A percentile compares a stretch with the other conserved stretches of the same genome.
Evolutionary conservation across 2,888 invertebrate species (phyloP).

Genomic region (Sarcophaga rosellei): DNA sequence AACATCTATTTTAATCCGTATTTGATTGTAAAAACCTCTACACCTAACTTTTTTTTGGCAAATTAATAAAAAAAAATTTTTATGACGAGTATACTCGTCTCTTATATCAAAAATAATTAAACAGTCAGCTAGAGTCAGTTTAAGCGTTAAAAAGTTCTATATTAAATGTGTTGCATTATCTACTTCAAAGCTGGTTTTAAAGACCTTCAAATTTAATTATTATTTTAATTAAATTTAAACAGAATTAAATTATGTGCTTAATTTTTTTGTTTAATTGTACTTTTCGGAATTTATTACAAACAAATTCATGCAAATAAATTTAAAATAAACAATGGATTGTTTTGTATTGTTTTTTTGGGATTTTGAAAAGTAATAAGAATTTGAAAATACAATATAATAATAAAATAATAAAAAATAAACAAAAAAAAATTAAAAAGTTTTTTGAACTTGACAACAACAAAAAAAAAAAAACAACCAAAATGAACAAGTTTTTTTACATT

Average conservation of each 20-base stretch:
- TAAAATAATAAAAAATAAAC: not conserved
- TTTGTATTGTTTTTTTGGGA: not conserved
- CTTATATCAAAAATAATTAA: too few relatives aligned
- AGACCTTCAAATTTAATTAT: too few relatives aligned
- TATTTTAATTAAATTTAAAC: too few relatives aligned
- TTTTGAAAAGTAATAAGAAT: slow-evolving; percentile 2
- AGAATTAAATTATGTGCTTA: slow-evolving; percentile 1
- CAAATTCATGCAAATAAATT: slow-evolving; percentile 51
- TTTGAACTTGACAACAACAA: slow-evolving; percentile 1
- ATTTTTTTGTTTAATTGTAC: slow-evolving; percentile 16
- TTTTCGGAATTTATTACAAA: slow-evolving; percentile 20
- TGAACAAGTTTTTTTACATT: slow-evolving; percentile 11
- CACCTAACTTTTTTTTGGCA: too few relatives aligned
- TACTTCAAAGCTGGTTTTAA: too few relatives aligned
- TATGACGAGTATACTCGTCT: too few relatives aligned
- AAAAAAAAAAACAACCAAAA: not conserved
- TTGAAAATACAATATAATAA: not conserved
- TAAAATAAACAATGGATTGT: slow-evolving; percentile 30
- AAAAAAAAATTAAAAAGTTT: not conserved
- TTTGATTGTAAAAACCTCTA: too few relatives aligned
- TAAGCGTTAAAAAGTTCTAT: too few relatives aligned
- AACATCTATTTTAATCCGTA: too few relatives aligned
- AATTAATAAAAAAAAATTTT: too few relatives aligned
- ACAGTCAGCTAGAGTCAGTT: too few relatives aligned
- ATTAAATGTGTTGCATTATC: too few relatives aligned